Evolutionary conservation across 1,140 invertebrate genomes (phyloP).

Genomic region (Saccostrea glomerata): DNA sequence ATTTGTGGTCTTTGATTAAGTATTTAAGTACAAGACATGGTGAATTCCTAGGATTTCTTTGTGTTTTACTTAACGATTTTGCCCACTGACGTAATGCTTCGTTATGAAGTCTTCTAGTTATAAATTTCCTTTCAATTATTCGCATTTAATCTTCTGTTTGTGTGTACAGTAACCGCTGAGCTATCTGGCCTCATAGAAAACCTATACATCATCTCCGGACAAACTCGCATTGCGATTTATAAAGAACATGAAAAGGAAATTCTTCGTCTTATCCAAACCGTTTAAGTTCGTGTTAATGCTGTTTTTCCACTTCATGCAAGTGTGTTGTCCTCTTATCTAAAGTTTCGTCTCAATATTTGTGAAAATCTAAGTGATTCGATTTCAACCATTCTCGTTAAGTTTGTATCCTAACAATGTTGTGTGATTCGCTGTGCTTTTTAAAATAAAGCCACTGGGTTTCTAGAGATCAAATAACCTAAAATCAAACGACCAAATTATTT

Average conservation of each 20-base stretch:
- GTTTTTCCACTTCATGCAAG: slow-evolving; percentile 33
- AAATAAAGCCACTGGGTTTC: slow-evolving; percentile 10
- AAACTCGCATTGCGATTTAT: slow-evolving; percentile 25
- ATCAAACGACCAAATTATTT: slow-evolving; percentile 21
- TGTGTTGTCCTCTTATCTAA: slow-evolving; percentile 42
- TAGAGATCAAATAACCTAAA: slow-evolving; percentile 6
- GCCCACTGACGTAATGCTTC: slow-evolving; percentile 10
- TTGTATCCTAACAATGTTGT: slow-evolving; percentile 43
- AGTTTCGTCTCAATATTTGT: slow-evolving; percentile 51
- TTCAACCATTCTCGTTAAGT: slow-evolving; percentile 48
- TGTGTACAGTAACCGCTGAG: slow-evolving; percentile 19
- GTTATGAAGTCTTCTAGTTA: slow-evolving; percentile 23
- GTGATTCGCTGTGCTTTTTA: background rate
- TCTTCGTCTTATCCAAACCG: slow-evolving; percentile 17
- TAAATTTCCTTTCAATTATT: slow-evolving; percentile 24
- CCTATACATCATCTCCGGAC: slow-evolving; percentile 22
- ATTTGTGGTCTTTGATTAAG: slow-evolving; percentile 27
- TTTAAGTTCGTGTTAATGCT: slow-evolving; percentile 36
- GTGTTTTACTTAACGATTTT: slow-evolving; percentile 34
- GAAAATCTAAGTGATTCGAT: slow-evolving; percentile 53
- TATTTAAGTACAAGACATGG: slow-evolving; percentile 16
- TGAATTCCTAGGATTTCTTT: slow-evolving; percentile 28
- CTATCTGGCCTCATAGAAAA: slow-evolving; percentile 25
- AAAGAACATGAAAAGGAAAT: slow-evolving; percentile 29
- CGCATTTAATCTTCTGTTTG: slow-evolving; percentile 33